Conservation (phyloP, 2,113 vertebrate genomes). For the Clupea harengus region DNA sequence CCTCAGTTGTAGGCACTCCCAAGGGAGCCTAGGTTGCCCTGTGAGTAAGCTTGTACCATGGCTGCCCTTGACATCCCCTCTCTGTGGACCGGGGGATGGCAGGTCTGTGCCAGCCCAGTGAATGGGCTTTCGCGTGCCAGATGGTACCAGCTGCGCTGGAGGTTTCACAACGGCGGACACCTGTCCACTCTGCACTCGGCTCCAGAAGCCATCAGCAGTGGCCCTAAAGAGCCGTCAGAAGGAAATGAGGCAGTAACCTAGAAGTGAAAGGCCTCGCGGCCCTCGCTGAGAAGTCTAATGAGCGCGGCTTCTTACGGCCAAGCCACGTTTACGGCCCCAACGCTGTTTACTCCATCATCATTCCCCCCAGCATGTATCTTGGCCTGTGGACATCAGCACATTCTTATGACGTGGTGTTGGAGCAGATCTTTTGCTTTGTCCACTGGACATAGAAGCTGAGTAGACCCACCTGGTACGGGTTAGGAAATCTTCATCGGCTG, state of each 20-base stretch:
- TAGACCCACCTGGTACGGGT: conserved; percentile 22
- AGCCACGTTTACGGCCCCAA: conserved; percentile 54
- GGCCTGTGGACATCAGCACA: conserved; percentile 26
- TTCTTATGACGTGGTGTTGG: background rate
- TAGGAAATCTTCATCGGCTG: background rate
- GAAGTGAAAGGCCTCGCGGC: conserved; percentile 56
- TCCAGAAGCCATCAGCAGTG: conserved; percentile 57
- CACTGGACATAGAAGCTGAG: conserved; percentile 21
- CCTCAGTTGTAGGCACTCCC: conserved; percentile 52
- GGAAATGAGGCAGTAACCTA: conserved; percentile 60
- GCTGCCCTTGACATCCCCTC: conserved; percentile 61
- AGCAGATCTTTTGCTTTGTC: background rate
- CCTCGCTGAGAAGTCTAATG: conserved; percentile 55
- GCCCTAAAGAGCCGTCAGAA: conserved; percentile 51
- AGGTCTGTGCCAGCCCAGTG: conserved; percentile 46
- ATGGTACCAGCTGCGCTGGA: conserved; percentile 57
- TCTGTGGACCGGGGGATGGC: conserved; percentile 48
- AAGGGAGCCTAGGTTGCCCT: conserved; percentile 55
- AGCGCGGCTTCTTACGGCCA: conserved; percentile 45
- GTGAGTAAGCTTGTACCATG: conserved; percentile 61
- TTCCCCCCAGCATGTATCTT: conserved; percentile 52
- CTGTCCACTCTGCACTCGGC: conserved; percentile 51
- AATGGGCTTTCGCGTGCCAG: conserved; percentile 48
- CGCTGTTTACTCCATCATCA: conserved; percentile 58
- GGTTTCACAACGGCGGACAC: conserved; percentile 52